Percentiles rank a stretch among this genome's conserved stretches.
These are phyloP conservation scores for Frankliniella intonsa DNA, from an alignment of 2,888 invertebrate genomes.

Conservation along the genomic window DNA sequence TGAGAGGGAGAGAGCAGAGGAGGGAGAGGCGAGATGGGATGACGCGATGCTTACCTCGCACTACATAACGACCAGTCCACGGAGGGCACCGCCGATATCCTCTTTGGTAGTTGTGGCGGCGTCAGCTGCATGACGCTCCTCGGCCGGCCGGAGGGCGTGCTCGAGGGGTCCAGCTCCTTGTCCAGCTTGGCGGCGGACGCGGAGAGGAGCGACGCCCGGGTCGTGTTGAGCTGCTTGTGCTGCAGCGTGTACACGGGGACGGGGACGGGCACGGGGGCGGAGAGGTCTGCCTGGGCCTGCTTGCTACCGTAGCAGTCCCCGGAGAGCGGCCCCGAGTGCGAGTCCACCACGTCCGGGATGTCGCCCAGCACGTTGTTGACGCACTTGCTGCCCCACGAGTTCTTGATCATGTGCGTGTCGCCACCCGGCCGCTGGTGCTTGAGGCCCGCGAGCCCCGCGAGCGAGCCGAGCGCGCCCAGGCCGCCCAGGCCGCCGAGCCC, in stretches of 20 bases:
- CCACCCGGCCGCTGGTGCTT: constrained; percentile 44
- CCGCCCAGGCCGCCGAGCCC: constrained; percentile 37
- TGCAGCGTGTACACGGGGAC: constrained; percentile 61
- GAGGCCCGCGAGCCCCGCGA: constrained; percentile 35
- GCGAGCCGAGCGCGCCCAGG: constrained; percentile 4
- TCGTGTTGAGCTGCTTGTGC: constrained; percentile 81
- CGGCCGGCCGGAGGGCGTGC: constrained; percentile 41
- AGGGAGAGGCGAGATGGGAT: background rate
- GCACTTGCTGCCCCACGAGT: constrained; percentile 75
- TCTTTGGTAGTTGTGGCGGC: constrained; percentile 47
- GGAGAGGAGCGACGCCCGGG: constrained; percentile 55
- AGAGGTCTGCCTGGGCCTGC: constrained; percentile 45
- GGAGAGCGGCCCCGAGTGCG: constrained; percentile 46
- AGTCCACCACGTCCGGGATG: constrained; percentile 48
- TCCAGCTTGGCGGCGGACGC: constrained; percentile 50
- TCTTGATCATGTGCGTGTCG: constrained; percentile 74
- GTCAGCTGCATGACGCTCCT: constrained; percentile 45
- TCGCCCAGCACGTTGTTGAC: constrained; percentile 60
- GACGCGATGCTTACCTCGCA: constrained; percentile 40
- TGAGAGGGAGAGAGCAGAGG: background rate
- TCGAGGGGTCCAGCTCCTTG: constrained; percentile 50
- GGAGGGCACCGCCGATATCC: constrained; percentile 48
- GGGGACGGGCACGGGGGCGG: constrained; percentile 38
- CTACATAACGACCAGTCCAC: constrained; percentile 42
- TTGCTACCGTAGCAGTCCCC: constrained; percentile 51